Base-by-base conservation (phyloP, 2,113 vertebrate species). In the Parus major region DNA sequence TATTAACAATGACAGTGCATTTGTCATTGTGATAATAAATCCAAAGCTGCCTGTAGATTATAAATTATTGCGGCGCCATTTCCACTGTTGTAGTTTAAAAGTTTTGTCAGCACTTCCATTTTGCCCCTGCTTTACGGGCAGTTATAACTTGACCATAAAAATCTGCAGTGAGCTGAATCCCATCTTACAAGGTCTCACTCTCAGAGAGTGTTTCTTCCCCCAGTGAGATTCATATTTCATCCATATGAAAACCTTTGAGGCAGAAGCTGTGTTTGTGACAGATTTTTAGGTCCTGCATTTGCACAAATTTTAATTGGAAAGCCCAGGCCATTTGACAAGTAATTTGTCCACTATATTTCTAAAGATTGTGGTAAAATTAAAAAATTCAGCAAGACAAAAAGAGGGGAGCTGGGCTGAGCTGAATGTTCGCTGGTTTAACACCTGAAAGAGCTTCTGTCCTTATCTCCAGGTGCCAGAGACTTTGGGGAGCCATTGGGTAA, bases 21-120 rank as follows among this genome's bases (percentile, higher is more conserved):
- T 99, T 99, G 98, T 99, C 98, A 99, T 97, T 96, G 97, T 97
- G 98, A 99, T 99, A 99, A 99, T 99, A 98, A 98, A 99, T 98
- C 98, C 97, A 98, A 97, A 98, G 98, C 98, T 97, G 97, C 96
- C 97, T 96, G 96, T 97, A 97, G 97, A 98, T 98, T 98, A 98
- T 98, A 98, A 98, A 98, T 98, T 98, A 98, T 97, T 97, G 92
- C 81, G 44, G 95, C 41, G 7, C 96, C 97, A 97, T 98, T 98
- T 97, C 95, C 97, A 96, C 96, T 94, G 93, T 95, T 93, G 96
- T 92, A 93, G 95, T 95, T 98, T 97, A 94, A 97, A 97, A 98
- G 95, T 97, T 98, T 98, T 97, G 97, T 95, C 97, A 97, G 96
- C 52, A 92, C 94, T 98, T 98, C 97, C 92, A 96, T 97, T 98